Conservation (phyloP, 2,888 invertebrate species). For the Drosophila paracracens region DNA sequence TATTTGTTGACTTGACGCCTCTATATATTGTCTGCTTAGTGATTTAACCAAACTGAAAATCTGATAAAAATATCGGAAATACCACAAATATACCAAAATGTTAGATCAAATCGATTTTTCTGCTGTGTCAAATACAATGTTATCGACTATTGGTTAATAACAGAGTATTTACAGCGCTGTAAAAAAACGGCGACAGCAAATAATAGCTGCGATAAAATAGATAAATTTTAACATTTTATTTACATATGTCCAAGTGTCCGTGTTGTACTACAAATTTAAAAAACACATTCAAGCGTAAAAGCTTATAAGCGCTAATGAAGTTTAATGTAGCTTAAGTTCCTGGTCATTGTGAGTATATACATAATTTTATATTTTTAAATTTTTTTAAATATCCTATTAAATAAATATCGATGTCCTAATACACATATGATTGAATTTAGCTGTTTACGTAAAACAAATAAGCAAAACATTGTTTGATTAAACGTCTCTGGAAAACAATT, state of each 20-base stretch:
- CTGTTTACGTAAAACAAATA: not conserved
- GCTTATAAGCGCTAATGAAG: not conserved
- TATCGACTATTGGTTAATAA: not conserved
- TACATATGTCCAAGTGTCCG: not conserved
- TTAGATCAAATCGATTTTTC: not conserved
- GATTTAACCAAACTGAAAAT: not conserved
- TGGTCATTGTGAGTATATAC: not conserved
- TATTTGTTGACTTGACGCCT: too few species aligned
- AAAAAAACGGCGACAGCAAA: not conserved
- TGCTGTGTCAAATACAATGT: not conserved
- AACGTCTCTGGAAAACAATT: not conserved
- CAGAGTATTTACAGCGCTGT: not conserved
- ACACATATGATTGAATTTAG: too few species aligned
- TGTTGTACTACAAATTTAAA: not conserved
- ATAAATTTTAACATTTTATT: not conserved
- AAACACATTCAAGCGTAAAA: not conserved
- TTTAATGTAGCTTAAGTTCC: not conserved
- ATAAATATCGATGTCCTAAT: not conserved
- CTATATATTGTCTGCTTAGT: too few species aligned
- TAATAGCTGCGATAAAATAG: not conserved
- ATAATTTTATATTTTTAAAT: not conserved
- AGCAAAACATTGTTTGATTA: not conserved
- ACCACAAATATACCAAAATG: not conserved
- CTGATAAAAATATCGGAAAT: not conserved
- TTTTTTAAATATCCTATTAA: not conserved